Evolutionary conservation across 2,888 invertebrate genomes (phyloP), one percentile per base, ranked within the genome.

Genomic region (Dascillus cervinus): DNA sequence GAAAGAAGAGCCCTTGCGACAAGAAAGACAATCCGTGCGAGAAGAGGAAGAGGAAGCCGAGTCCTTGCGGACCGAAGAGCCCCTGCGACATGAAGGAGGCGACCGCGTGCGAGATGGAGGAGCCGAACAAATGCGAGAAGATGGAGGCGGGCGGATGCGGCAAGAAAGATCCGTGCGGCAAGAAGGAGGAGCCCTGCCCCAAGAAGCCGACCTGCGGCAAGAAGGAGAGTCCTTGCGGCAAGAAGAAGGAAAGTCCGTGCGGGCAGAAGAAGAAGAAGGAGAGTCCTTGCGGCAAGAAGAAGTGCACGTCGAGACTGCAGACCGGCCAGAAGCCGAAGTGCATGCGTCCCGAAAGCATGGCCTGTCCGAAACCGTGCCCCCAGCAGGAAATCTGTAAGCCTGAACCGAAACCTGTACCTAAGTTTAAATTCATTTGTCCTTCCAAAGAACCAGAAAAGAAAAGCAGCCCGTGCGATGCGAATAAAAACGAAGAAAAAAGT

Each of bases 1-100:
- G n/a, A n/a, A n/a, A n/a, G n/a, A n/a, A n/a, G n/a, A n/a, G n/a
- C n/a, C n/a, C n/a, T n/a, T n/a, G n/a, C n/a, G n/a, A n/a, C n/a
- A 11, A 26, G 17, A 26, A 29, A 30, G 33, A 45, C 29, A 40
- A 44, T 29, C 35, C 35, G 14, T 37, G 44, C 22, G 34, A 42
- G 25, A 38, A 43, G 28, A 31, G 34, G 26, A 32, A n/a, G 22
- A 25, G 15, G 15, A 29, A 20, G 11, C 10, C 4, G 22, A 30
- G n/a, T 5, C 28, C 31, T 2, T 29, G 25, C 17, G n/a, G n/a
- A n/a, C n/a, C n/a, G n/a, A 4, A 37, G 36, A 41, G 24, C 11
- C 38, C 11, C 19, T 41, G 13, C 26, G 39, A 28, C 34, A 40
- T 14, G 29, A 40, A 26, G n/a, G 34, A 3, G 19, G 32, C 8